Percentiles rank a stretch among this genome's conserved stretches.
Evolutionary conservation across 2,113 vertebrate genomes (phyloP).

Genomic region (Australoheros scitulus): DNA sequence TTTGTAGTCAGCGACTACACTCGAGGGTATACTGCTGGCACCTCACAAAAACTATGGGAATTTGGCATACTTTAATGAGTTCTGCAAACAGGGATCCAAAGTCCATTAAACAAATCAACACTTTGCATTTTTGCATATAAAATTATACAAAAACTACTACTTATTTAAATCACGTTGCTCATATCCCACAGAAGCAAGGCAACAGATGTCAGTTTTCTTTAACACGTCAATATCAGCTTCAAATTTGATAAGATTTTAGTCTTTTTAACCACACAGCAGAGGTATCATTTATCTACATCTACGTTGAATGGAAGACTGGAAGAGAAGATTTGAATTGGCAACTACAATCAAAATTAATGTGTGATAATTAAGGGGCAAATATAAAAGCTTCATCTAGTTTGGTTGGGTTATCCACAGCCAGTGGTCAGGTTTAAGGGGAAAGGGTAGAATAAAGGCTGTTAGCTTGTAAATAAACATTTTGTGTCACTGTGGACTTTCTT

Average conservation of each 20-base stretch:
- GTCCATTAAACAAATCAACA: not conserved
- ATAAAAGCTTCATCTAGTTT: not conserved
- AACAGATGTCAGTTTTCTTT: not conserved
- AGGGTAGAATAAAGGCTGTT: not conserved
- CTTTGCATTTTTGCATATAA: not conserved
- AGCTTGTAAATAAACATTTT: not conserved
- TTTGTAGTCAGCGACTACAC: not conserved
- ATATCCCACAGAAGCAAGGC: not conserved
- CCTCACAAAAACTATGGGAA: not conserved
- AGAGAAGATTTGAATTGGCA: constrained; percentile 11
- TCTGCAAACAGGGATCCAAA: not conserved
- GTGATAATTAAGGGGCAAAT: not conserved
- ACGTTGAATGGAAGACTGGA: not conserved
- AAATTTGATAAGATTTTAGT: not conserved
- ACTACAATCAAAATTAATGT: not conserved
- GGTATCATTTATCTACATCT: not conserved
- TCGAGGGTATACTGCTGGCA: not conserved
- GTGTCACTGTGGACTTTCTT: not conserved
- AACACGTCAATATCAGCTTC: not conserved
- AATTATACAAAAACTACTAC: not conserved
- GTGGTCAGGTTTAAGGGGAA: not conserved
- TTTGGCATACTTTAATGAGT: not conserved
- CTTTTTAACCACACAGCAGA: not conserved
- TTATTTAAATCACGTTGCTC: not conserved
- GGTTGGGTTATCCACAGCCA: not conserved